phyloP scores from a whole-genome alignment of 2,113 vertebrate genomes.

The Aythya baeri region DNA sequence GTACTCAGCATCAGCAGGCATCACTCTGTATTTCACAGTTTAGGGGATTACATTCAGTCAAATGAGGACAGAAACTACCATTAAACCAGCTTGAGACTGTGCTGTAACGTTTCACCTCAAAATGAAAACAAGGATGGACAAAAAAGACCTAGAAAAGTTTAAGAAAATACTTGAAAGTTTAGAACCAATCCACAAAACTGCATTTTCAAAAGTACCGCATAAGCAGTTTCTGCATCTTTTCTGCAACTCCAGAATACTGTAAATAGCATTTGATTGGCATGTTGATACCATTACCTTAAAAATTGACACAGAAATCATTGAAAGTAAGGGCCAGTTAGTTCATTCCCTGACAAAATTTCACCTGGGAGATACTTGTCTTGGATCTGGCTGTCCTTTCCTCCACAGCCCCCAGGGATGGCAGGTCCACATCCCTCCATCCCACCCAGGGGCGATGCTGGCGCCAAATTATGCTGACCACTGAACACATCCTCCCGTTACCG shows the following conservation, averaged over 20 bases:
- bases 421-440: background rate
- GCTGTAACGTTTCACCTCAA: background rate
- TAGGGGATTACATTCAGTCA: background rate
- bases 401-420: background rate
- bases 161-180: background rate
- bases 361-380: background rate
- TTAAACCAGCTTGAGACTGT: background rate
- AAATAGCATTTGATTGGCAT: background rate
- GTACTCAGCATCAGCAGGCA: background rate
- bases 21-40: background rate
- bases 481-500: background rate
- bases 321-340: background rate
- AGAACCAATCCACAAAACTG: background rate
- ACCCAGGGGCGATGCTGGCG: background rate
- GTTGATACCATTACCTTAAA: slow-evolving; percentile 5
- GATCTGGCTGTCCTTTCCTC: background rate
- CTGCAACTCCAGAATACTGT: background rate
- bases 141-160: background rate
- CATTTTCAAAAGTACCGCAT: background rate
- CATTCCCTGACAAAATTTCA: background rate
- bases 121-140: background rate
- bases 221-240: background rate
- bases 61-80: background rate
- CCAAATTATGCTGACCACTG: background rate
- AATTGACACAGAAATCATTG: background rate